These are phyloP conservation scores for Motacilla tschutschensis DNA, from an alignment of 2,113 vertebrate species.

Conservation along the genomic window DNA sequence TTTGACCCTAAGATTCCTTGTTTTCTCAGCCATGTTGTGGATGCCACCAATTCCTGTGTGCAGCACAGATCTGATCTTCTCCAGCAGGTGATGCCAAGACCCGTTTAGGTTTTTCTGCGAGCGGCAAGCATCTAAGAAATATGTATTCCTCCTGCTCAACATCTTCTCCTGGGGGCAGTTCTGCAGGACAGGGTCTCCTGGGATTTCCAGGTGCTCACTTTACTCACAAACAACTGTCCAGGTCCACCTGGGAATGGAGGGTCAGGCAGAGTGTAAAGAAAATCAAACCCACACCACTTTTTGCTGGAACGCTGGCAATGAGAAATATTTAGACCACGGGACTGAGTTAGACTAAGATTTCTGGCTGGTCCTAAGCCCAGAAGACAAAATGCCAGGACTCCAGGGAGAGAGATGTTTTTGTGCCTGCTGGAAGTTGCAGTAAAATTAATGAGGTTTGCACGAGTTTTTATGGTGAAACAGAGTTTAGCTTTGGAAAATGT, in stretches of 20 bases:
- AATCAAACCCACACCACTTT: not conserved
- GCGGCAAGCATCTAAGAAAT: not conserved
- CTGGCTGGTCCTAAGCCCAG: not conserved
- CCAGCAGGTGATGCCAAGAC: not conserved
- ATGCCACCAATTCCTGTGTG: not conserved
- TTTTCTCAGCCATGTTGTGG: not conserved
- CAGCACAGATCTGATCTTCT: not conserved
- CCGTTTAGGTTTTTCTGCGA: not conserved
- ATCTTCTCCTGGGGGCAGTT: not conserved
- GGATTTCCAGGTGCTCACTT: not conserved
- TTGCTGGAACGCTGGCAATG: not conserved
- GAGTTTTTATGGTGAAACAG: not conserved
- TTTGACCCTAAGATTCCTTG: not conserved
- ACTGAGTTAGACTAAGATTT: not conserved
- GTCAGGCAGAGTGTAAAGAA: not conserved
- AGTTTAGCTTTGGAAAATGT: not conserved
- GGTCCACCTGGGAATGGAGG: fast-evolving
- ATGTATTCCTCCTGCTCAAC: not conserved
- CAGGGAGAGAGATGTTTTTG: not conserved
- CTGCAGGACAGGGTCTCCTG: not conserved
- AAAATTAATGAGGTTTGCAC: not conserved
- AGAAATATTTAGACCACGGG: not conserved
- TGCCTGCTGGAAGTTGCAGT: not conserved
- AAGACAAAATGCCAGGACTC: not conserved
- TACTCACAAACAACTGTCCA: not conserved